Conservation (phyloP, 2,888 invertebrate species). For the Sphaeridia pumilis region DNA sequence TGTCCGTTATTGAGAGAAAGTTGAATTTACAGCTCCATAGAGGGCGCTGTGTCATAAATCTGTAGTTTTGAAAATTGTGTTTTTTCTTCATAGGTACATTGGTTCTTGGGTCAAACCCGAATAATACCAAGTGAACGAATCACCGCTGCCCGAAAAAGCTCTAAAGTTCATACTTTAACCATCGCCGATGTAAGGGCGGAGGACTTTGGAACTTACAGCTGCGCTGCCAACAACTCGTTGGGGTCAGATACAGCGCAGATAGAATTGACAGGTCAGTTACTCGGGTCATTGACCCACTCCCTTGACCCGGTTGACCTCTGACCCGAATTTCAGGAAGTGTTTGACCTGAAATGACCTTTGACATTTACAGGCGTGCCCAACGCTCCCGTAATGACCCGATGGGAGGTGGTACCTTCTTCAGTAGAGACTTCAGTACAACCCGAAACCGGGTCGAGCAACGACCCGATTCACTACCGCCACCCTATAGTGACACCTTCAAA, state of each 20-base stretch:
- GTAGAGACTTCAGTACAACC: neutral
- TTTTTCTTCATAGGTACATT: slow-evolving; percentile 23
- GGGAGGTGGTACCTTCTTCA: slow-evolving; percentile 30
- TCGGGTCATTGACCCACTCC: too few species aligned
- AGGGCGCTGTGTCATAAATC: neutral
- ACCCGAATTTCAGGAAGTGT: too few species aligned
- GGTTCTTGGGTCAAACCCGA: slow-evolving; percentile 23
- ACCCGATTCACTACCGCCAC: too few species aligned
- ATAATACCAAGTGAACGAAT: slow-evolving; percentile 39
- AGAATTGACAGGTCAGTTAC: slow-evolving; percentile 54
- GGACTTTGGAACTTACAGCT: slow-evolving; percentile 68
- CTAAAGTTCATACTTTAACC: slow-evolving; percentile 52
- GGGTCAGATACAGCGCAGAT: slow-evolving; percentile 59
- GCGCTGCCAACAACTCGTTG: slow-evolving; percentile 60
- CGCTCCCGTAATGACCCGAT: slow-evolving; percentile 52
- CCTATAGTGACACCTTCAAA: too few species aligned
- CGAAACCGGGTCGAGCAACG: neutral
- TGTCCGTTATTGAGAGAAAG: neutral
- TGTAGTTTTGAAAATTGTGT: neutral
- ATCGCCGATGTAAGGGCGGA: slow-evolving; percentile 54
- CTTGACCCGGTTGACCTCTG: too few species aligned
- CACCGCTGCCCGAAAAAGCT: slow-evolving; percentile 46
- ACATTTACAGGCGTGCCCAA: slow-evolving; percentile 51
- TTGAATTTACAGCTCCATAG: neutral
- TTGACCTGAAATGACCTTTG: too few species aligned